These are phyloP conservation scores for Lordiphosa collinella DNA, from an alignment of 1,140 invertebrate genomes.

Conservation along the genomic window DNA sequence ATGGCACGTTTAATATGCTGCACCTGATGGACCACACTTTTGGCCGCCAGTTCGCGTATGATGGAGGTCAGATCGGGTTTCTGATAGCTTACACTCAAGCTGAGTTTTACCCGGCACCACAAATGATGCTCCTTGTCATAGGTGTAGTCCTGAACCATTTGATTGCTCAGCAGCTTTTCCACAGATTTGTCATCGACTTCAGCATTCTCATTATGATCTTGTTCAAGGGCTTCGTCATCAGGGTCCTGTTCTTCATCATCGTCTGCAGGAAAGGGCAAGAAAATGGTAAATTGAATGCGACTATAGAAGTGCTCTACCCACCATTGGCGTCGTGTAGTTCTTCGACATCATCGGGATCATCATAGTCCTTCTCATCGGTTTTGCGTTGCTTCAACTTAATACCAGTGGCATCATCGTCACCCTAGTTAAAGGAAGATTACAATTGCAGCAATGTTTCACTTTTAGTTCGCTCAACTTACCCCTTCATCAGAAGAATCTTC, in stretches of 20 bases:
- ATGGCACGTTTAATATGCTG: conserved; percentile 92
- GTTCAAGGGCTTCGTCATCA: conserved; percentile 80
- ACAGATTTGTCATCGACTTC: conserved; percentile 80
- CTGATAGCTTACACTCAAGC: conserved; percentile 84
- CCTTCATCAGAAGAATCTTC: conserved; percentile 82
- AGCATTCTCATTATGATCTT: conserved; percentile 81
- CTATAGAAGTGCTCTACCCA: neutral
- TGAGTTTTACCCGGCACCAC: conserved; percentile 88
- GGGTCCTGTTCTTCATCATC: conserved; percentile 90
- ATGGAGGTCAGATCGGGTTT: conserved; percentile 89
- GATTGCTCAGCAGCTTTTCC: conserved; percentile 80
- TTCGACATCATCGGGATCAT: conserved; percentile 89
- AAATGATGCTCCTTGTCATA: conserved; percentile 86
- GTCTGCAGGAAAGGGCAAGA: conserved; percentile 50
- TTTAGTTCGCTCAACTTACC: conserved; percentile 19
- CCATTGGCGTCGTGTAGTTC: conserved; percentile 79
- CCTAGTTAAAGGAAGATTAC: conserved; percentile 32
- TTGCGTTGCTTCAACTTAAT: conserved; percentile 82
- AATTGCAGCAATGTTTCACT: neutral
- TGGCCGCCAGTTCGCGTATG: conserved; percentile 86
- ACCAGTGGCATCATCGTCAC: conserved; percentile 83
- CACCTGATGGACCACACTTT: conserved; percentile 89
- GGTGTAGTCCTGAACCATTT: conserved; percentile 83
- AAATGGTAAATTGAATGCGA: neutral
- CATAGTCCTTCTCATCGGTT: conserved; percentile 86